Evolutionary conservation across 2,797 vertebrate species (phyloP).

Genomic region (Orestias chungarensis): DNA sequence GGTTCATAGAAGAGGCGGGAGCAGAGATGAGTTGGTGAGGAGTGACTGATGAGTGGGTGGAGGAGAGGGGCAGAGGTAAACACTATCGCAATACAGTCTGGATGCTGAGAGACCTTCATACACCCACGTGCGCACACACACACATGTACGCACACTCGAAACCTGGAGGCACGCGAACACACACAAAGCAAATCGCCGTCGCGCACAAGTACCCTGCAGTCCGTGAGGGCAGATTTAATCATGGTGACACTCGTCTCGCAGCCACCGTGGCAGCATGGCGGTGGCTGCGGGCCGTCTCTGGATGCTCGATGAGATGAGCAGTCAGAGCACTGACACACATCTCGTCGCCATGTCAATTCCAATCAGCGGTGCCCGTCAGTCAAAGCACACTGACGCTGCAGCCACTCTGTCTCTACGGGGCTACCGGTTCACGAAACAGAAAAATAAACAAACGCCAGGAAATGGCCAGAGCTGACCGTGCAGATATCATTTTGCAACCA

Average conservation of each 20-base stretch:
- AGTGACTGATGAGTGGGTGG: slow-evolving; percentile 72
- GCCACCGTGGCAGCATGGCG: slow-evolving; percentile 53
- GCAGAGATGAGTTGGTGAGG: slow-evolving; percentile 65
- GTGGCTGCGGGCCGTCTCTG: slow-evolving; percentile 63
- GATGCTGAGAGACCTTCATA: slow-evolving; percentile 44
- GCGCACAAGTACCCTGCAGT: slow-evolving; percentile 27
- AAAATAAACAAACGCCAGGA: neutral
- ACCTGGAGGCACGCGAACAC: slow-evolving; percentile 28
- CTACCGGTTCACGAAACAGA: slow-evolving; percentile 57
- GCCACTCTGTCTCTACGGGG: slow-evolving; percentile 47
- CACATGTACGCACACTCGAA: slow-evolving; percentile 28
- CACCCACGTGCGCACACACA: slow-evolving; percentile 42
- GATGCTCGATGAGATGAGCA: slow-evolving; percentile 78
- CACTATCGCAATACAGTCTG: slow-evolving; percentile 61
- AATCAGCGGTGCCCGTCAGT: slow-evolving; percentile 78
- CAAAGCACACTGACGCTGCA: slow-evolving; percentile 49
- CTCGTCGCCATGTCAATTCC: slow-evolving; percentile 79
- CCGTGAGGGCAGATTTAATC: slow-evolving; percentile 69
- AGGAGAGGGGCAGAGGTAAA: slow-evolving; percentile 70
- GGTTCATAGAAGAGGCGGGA: slow-evolving; percentile 56
- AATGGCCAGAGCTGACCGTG: slow-evolving; percentile 51
- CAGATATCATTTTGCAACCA: slow-evolving; percentile 41
- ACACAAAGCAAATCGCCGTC: slow-evolving; percentile 28
- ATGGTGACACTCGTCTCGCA: slow-evolving; percentile 68
- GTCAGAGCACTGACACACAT: slow-evolving; percentile 78